Evolutionary conservation across 2,113 vertebrate species (phyloP).

Genomic region (Procavia capensis): DNA sequence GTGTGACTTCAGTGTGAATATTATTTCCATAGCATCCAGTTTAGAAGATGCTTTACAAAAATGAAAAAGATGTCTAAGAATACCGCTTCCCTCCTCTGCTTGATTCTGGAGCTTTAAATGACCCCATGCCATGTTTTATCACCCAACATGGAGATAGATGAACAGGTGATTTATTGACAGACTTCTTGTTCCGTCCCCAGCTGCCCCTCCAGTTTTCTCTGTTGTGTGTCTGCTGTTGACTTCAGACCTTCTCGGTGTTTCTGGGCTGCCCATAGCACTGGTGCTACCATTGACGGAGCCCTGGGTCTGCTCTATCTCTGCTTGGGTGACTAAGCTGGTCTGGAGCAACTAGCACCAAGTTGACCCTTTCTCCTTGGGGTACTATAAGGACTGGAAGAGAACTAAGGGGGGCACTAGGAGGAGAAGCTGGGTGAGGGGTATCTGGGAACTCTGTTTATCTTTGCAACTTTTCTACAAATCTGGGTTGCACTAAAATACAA

Average conservation of each 20-base stretch:
- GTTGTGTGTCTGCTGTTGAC: background rate
- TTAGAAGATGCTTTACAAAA: background rate
- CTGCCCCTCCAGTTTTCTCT: background rate
- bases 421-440: rapidly evolving
- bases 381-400: background rate
- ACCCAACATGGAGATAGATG: rapidly evolving
- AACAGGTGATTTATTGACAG: rapidly evolving
- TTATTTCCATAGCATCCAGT: rapidly evolving
- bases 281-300: background rate
- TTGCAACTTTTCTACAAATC: background rate
- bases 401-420: background rate
- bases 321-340: background rate
- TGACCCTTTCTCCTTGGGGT: background rate
- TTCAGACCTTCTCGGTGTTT: background rate
- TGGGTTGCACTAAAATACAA: background rate
- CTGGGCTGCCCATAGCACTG: background rate
- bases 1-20: no score
- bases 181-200: no score
- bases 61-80: no score
- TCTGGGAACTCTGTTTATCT: background rate
- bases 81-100: rapidly evolving
- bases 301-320: background rate
- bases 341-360: background rate
- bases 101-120: background rate
- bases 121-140: background rate